Evolutionary conservation across 2,797 vertebrate genomes (phyloP).

Genomic region (Pipistrellus pipistrellus): DNA sequence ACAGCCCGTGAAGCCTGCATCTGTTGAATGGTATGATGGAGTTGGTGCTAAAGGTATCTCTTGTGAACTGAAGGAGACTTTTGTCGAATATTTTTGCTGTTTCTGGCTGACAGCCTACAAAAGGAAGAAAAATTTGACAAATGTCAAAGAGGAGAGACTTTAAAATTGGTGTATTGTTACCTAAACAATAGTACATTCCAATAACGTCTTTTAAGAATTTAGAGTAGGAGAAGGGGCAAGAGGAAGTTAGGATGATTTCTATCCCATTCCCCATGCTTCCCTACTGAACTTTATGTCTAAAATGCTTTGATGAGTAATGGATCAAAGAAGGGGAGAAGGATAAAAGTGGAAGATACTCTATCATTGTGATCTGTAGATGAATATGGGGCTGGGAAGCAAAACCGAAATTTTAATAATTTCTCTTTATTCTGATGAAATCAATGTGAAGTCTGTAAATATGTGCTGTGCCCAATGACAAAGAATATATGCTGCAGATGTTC

Average conservation of each 20-base stretch:
- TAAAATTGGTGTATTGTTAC: not conserved
- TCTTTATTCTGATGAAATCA: not conserved
- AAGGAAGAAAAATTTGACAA: constrained; percentile 65
- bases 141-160: not conserved
- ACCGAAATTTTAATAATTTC: not conserved
- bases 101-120: constrained; percentile 88
- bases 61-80: constrained; percentile 82
- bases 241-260: not conserved
- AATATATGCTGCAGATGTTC: not conserved
- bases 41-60: constrained; percentile 84
- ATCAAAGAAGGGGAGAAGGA: not conserved
- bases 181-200: not conserved
- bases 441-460: not conserved
- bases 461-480: not conserved
- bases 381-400: not conserved
- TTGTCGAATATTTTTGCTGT: constrained; percentile 84
- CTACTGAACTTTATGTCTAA: not conserved
- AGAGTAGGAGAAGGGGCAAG: not conserved
- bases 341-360: not conserved
- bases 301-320: not conserved
- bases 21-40: constrained; percentile 87
- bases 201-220: not conserved
- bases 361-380: not conserved
- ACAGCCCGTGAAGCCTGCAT: constrained; percentile 86
- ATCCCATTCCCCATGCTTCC: not conserved